Percentiles rank a stretch among this genome's conserved stretches.
phyloP scores from a whole-genome alignment of 2,888 invertebrate genomes.

The Oscheius sp. region DNA sequence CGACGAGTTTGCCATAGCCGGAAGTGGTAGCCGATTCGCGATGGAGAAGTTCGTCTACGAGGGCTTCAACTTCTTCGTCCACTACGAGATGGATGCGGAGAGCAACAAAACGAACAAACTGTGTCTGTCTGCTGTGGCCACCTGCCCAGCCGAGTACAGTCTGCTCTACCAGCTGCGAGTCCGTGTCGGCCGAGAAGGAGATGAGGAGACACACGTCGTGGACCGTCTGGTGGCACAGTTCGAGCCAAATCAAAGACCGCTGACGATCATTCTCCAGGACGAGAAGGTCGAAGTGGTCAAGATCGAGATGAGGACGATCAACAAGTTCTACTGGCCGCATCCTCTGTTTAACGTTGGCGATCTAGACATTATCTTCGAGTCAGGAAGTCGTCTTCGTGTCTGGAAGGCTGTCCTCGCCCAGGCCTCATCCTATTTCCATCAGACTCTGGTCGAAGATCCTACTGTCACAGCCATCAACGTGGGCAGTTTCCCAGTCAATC shows the following conservation, averaged over 20 bases:
- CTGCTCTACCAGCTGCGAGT: conserved; percentile 53
- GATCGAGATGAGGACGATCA: conserved; percentile 49
- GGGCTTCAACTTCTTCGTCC: conserved; percentile 36
- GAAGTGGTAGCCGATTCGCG: conserved; percentile 3
- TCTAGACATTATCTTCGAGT: conserved; percentile 50
- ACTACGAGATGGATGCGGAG: conserved; percentile 11
- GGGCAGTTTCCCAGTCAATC: conserved; percentile 35
- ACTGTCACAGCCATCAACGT: conserved; percentile 39
- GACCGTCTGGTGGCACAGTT: conserved; percentile 47
- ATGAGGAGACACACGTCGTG: conserved; percentile 42
- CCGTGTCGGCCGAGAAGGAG: conserved; percentile 42
- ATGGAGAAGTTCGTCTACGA: conserved; percentile 37
- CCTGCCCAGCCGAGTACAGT: conserved; percentile 42
- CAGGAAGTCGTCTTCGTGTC: conserved; percentile 45
- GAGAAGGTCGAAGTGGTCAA: conserved; percentile 43
- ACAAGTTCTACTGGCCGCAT: conserved; percentile 48
- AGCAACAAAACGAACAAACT: background rate
- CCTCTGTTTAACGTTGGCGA: conserved; percentile 57
- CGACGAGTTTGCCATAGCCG: conserved; percentile 43
- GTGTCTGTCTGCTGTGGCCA: background rate
- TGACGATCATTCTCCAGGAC: conserved; percentile 42
- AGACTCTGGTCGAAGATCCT: conserved; percentile 37
- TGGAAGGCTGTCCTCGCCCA: conserved; percentile 49
- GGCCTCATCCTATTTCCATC: conserved; percentile 55
- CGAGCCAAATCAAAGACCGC: conserved; percentile 35